Conservation (phyloP, 1,140 invertebrate genomes). For the Conopomorpha cramerella region DNA sequence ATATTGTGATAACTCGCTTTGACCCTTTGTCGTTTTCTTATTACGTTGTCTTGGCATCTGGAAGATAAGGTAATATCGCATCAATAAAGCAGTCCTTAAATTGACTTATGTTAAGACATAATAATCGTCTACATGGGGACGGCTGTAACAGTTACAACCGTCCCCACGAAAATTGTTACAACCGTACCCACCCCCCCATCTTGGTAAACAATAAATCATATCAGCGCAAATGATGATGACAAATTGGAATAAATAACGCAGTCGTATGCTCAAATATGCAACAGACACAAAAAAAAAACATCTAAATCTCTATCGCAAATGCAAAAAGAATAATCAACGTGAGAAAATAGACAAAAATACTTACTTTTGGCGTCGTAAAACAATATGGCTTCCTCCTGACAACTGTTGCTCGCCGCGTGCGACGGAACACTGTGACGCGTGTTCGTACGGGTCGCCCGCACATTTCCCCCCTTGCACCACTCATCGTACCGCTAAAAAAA, state of each 20-base stretch:
- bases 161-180: conserved; percentile 11
- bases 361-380: conserved; percentile 1
- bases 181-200: conserved; percentile 1
- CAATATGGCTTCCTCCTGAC: background rate
- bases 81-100: conserved; percentile 2
- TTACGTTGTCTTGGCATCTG: conserved; percentile 12
- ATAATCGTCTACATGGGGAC: no score
- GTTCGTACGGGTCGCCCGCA: background rate
- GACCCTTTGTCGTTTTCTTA: conserved; percentile 9
- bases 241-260: no score
- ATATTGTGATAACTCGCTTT: conserved; percentile 4
- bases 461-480: conserved; percentile 1
- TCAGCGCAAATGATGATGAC: no score
- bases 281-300: background rate
- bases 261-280: no score
- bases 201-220: no score
- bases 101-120: no score
- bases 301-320: background rate
- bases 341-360: background rate
- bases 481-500: background rate
- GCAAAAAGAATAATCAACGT: background rate
- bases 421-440: background rate
- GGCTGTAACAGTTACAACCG: conserved; percentile 11
- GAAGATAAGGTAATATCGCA: conserved; percentile 6
- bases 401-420: background rate